These are phyloP conservation scores for Argyrosomus regius DNA, from an alignment of 2,797 vertebrate genomes.

Conservation along the genomic window DNA sequence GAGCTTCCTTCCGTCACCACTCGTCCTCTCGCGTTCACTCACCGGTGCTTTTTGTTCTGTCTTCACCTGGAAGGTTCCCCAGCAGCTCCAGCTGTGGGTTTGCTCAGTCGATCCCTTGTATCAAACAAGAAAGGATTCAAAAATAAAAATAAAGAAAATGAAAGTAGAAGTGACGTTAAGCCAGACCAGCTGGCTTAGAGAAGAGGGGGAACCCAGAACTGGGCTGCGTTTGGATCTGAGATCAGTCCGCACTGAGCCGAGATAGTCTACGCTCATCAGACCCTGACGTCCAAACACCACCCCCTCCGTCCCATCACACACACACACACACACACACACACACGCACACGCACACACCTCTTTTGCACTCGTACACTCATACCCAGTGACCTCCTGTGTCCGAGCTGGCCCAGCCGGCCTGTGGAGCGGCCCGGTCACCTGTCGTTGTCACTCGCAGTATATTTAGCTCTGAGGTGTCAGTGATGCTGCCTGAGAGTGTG, in stretches of 20 bases:
- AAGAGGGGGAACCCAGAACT: constrained; percentile 70
- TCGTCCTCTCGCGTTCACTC: constrained; percentile 18
- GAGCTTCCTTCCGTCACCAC: background rate
- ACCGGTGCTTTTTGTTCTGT: constrained; percentile 59
- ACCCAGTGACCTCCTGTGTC: constrained; percentile 73
- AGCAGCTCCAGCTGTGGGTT: constrained; percentile 82
- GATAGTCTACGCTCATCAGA: constrained; percentile 52
- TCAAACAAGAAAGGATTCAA: constrained; percentile 69
- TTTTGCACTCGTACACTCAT: constrained; percentile 33
- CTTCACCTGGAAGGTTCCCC: constrained; percentile 79
- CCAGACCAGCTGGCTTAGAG: constrained; percentile 87
- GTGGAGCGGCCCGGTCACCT: constrained; percentile 78
- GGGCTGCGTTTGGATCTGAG: constrained; percentile 79
- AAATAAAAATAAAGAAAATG: constrained; percentile 5
- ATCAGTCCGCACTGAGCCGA: constrained; percentile 66
- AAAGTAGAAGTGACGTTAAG: constrained; percentile 62
- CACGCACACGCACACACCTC: constrained; percentile 23
- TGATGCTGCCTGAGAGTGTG: constrained; percentile 62
- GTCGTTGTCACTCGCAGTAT: constrained; percentile 78
- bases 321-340: constrained; percentile 33
- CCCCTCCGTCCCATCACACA: constrained; percentile 30
- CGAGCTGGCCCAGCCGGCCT: constrained; percentile 49
- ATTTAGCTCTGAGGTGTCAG: constrained; percentile 82
- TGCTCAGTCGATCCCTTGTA: constrained; percentile 63
- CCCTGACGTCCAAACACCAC: constrained; percentile 38